Evolutionary conservation across 2,113 vertebrate species (phyloP), one percentile per base, ranked within the genome.

Genomic region (Eleginops maclovinus): DNA sequence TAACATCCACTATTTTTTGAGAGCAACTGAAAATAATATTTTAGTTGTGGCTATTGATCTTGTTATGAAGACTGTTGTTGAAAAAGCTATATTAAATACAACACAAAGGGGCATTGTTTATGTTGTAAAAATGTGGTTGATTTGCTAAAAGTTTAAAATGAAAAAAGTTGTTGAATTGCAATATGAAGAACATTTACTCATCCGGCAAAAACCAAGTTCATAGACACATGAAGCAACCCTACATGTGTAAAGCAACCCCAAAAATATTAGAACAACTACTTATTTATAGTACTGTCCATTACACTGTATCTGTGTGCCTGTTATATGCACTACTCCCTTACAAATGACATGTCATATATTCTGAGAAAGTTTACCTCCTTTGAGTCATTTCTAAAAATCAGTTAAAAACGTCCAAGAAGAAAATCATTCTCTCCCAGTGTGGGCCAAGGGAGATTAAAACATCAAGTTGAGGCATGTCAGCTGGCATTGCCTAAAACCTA

Each of bases 381-480:
- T 54, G 4, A 64, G 5, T 58, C 2, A 8, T 5, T 4, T 69
- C 31, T 16, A 70, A 58, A 50, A 54, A 77, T 36, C 40, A 44
- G 28, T 46, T 40, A 43, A 69, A 53, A n/a, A 0, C 78, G 36
- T 65, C 71, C 49, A 70, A 49, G 50, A 24, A 59, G 51, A 68
- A 56, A 40, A 31, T 19, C 1, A 6, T n/a, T 58, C 21, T 64
- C 61, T 59, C 41, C 31, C 61, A 79, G 72, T 16, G 63, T 69
- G 55, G 24, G 43, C 28, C 82, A 17, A 19, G 41, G 59, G 60
- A 54, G 55, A 86, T 68, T 71, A 79, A 80, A 68, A 21, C 16
- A 50, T 87, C 91, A 87, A 81, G 91, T 84, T 62, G 63, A 77
- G 81, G 75, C 90, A 86, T 28, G 91, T 79, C 71, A 54, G 66